A percentile compares a stretch with the other conserved stretches of the same genome.
These are phyloP conservation scores for Gisinianus flammeolus DNA, from an alignment of 2,888 invertebrate genomes.

Conservation along the genomic window DNA sequence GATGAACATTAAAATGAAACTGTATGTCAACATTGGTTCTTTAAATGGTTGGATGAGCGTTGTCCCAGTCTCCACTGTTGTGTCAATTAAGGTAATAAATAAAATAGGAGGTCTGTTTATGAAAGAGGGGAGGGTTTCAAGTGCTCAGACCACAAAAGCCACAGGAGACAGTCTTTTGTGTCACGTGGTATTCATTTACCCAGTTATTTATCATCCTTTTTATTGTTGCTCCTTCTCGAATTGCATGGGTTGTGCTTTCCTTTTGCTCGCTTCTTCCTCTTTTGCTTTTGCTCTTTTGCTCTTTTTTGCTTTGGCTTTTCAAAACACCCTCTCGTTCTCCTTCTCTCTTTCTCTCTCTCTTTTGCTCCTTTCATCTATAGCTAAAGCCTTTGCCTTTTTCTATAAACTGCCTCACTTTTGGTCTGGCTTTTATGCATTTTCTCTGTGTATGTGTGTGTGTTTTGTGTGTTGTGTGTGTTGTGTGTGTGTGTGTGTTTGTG, in stretches of 20 bases:
- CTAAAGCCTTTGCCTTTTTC: too few species aligned
- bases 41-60: conserved; percentile 35
- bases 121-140: conserved; percentile 55
- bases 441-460: neutral
- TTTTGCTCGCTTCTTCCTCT: conserved; percentile 31
- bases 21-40: conserved; percentile 48
- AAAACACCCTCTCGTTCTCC: conserved; percentile 8
- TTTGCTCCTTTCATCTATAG: conserved; percentile 14
- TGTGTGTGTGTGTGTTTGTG: neutral
- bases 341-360: neutral
- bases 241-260: conserved; percentile 50
- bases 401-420: conserved; percentile 27
- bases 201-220: conserved; percentile 57
- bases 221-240: conserved; percentile 52
- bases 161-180: conserved; percentile 56
- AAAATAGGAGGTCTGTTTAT: conserved; percentile 59
- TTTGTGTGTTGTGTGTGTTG: conserved; percentile 7
- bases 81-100: conserved; percentile 59
- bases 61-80: conserved; percentile 42
- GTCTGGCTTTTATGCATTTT: conserved; percentile 28
- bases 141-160: conserved; percentile 59
- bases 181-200: conserved; percentile 57
- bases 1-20: conserved; percentile 35
- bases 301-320: conserved; percentile 10
- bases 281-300: neutral